phyloP scores from a whole-genome alignment of 2,888 invertebrate species.

The Scaptomyza flava region DNA sequence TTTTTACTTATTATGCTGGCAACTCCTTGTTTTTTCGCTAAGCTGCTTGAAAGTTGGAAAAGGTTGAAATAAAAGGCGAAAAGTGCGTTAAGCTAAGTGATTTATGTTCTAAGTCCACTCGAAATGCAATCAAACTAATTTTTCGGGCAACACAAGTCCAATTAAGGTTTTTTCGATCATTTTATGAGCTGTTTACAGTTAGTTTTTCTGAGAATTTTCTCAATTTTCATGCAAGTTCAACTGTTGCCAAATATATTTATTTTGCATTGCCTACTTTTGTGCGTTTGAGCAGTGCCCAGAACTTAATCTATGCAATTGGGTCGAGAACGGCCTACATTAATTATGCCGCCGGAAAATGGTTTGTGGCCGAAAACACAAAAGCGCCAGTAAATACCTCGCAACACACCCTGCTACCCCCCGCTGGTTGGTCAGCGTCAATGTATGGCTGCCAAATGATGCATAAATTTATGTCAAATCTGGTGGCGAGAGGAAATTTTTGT shows the following conservation, averaged over 20 bases:
- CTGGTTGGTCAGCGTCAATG: conserved; percentile 51
- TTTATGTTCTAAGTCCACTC: conserved; percentile 53
- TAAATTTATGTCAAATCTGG: conserved; percentile 66
- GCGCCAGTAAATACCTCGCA: not conserved
- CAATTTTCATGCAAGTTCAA: not conserved
- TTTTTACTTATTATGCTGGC: conserved; percentile 14
- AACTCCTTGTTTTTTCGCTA: conserved; percentile 52
- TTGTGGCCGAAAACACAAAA: conserved; percentile 36
- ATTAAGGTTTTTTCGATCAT: not conserved
- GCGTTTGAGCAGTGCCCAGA: conserved; percentile 11
- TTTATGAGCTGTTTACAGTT: not conserved
- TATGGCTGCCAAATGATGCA: conserved; percentile 59
- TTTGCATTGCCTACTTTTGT: conserved; percentile 58
- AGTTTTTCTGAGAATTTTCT: not conserved
- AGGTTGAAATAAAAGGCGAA: not conserved
- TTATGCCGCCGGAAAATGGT: conserved; percentile 42
- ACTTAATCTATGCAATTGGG: conserved; percentile 44
- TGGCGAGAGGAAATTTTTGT: conserved; percentile 20
- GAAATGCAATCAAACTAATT: conserved; percentile 31
- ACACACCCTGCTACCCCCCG: not conserved
- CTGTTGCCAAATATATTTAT: conserved; percentile 29
- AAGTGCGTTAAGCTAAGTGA: conserved; percentile 26
- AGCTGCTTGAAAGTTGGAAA: conserved; percentile 20
- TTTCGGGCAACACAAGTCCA: not conserved
- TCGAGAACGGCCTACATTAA: conserved; percentile 50